Base-by-base conservation (phyloP, 2,888 invertebrate genomes). In the Hoplodrina blanda region DNA sequence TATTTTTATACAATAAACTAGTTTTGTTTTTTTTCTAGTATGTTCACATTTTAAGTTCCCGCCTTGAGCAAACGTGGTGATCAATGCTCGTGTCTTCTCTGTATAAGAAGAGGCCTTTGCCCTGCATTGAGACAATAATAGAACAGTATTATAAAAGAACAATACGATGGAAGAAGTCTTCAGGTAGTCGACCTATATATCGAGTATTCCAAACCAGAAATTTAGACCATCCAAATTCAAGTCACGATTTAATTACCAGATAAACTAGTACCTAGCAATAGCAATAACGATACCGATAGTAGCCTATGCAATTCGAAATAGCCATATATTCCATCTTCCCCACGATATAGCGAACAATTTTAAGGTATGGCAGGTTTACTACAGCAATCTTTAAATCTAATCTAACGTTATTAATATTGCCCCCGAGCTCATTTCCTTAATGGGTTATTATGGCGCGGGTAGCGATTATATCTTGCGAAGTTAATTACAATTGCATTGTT, bases 321-420 rank as follows among this genome's bases (percentile, higher is more conserved):
- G 20, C 41, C 71, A 62, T 75, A 75, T 72, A 63, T 75, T 52
- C 56, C 37, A 64, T 56, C 64, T 52, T 52, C 30, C 41, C 50
- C 30, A 8, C 56, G 50, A 59, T 62, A 69, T 25, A 73, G 33
- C 50, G 19, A 46, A 78, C 64, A 72, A 78, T 73, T 73, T 76
- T 61, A 71, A 78, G 46, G 53, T 54, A 69, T 63, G 75, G 63
- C 76, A 64, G 76, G 50, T 70, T 76, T 61, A 13, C 30, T 50
- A 30, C 25, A 3, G 20, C 53, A 70, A 80, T 78, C 78, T 68
- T 69, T 57, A 56, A 80, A 80, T 80, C 81, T 81, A 83, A 83
- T 83, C 81, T 72, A 68, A 69, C 49, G 55, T 80, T 83, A 81
- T 78, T 81, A 83, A 77, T 83, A 83, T 75, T 20, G 62, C 69